Percentiles rank a stretch among this genome's conserved stretches.
phyloP scores from a whole-genome alignment of 1,140 invertebrate genomes.

The Thereuonema tuberculata region DNA sequence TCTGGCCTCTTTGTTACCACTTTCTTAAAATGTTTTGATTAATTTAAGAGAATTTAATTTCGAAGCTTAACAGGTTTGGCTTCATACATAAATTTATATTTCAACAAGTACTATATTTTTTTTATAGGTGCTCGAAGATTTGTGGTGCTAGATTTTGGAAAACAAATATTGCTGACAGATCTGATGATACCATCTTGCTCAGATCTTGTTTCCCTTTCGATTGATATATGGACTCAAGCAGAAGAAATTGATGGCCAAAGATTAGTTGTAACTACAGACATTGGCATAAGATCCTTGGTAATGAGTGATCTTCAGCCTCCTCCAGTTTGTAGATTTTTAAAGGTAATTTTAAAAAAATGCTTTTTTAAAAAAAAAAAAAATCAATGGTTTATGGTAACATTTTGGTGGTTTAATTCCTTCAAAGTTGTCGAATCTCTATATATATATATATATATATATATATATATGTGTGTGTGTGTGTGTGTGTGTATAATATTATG shows the following conservation, averaged over 20 bases:
- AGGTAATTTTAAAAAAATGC: slow-evolving; percentile 43
- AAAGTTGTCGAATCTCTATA: too few relatives aligned
- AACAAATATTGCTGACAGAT: slow-evolving; percentile 69
- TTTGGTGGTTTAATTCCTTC: background rate
- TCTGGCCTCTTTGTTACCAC: too few relatives aligned
- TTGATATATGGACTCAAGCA: slow-evolving; percentile 68
- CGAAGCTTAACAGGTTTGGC: too few relatives aligned
- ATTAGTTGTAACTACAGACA: slow-evolving; percentile 72
- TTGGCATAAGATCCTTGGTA: slow-evolving; percentile 62
- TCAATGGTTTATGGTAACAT: background rate
- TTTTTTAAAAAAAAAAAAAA: background rate
- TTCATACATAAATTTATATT: too few relatives aligned
- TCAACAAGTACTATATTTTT: too few relatives aligned
- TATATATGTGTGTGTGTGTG: too few relatives aligned
- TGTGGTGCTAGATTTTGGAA: slow-evolving; percentile 80
- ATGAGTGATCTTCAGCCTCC: slow-evolving; percentile 77
- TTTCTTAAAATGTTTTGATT: too few relatives aligned
- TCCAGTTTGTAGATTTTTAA: slow-evolving; percentile 71
- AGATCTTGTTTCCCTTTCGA: slow-evolving; percentile 69
- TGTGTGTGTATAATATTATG: too few relatives aligned
- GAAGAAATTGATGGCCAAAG: slow-evolving; percentile 69
- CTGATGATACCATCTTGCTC: slow-evolving; percentile 70
- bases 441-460: too few relatives aligned
- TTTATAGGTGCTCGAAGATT: slow-evolving; percentile 45
- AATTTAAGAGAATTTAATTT: too few relatives aligned